A percentile compares a stretch with the other conserved stretches of the same genome.
These are phyloP conservation scores for Ostrea edulis DNA, from an alignment of 1,140 invertebrate species.

Conservation along the genomic window DNA sequence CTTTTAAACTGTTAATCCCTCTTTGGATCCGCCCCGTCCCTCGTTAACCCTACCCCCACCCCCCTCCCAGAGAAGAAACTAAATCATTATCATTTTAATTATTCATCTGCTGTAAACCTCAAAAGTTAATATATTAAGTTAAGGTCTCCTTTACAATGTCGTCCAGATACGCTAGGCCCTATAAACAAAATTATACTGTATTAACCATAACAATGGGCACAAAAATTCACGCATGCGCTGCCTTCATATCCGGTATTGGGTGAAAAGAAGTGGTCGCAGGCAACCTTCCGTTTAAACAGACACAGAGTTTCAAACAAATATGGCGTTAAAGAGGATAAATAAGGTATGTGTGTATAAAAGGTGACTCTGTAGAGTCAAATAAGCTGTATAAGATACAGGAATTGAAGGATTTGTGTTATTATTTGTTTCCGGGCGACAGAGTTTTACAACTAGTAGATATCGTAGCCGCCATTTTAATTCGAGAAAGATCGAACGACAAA, in stretches of 20 bases:
- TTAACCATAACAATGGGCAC: constrained; percentile 21
- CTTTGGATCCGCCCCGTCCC: too few species aligned
- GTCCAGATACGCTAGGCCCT: not conserved
- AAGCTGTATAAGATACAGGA: not conserved
- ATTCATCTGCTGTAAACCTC: too few species aligned
- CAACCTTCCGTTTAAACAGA: constrained; percentile 23
- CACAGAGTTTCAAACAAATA: not conserved
- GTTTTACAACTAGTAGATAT: not conserved
- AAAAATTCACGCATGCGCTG: constrained; percentile 33
- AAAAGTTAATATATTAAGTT: too few species aligned
- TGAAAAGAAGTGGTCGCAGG: constrained; percentile 23
- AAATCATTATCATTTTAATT: not conserved
- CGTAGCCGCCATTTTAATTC: constrained; percentile 23
- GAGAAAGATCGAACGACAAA: not conserved
- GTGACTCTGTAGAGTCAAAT: not conserved
- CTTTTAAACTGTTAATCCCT: not conserved
- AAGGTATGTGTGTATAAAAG: not conserved
- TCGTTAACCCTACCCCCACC: too few species aligned
- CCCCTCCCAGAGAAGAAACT: not conserved
- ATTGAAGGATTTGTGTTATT: not conserved
- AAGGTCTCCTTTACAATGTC: too few species aligned
- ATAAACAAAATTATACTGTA: not conserved
- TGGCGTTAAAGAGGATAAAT: constrained; percentile 23
- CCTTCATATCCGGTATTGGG: constrained; percentile 5
- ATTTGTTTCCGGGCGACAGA: constrained; percentile 27